Evolutionary conservation across 2,113 vertebrate species (phyloP).

Genomic region (Nansenia antarctica): DNA sequence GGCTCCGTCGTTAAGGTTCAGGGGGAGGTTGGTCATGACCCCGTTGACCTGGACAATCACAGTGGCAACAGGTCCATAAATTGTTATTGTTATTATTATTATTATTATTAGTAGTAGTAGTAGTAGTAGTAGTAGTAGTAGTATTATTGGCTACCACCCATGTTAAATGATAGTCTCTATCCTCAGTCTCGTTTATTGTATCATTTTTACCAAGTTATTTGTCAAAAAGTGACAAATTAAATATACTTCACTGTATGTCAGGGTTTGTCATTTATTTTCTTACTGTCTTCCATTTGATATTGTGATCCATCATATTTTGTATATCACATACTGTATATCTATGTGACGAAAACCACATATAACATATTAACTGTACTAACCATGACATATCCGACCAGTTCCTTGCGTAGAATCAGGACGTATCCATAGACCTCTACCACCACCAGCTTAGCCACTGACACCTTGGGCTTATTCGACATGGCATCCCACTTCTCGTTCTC

Average conservation of each 20-base stretch:
- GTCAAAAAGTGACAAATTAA: background rate
- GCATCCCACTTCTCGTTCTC: conserved; percentile 56
- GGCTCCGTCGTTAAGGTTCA: conserved; percentile 23
- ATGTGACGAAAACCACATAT: background rate
- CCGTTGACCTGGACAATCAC: conserved; percentile 53
- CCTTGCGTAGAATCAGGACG: conserved; percentile 36
- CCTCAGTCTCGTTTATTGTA: no score
- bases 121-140: no score
- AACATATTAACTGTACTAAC: conserved; percentile 5
- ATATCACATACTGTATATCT: no score
- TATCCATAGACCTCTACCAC: conserved; percentile 40
- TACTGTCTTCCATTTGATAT: background rate
- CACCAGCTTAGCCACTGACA: conserved; percentile 45
- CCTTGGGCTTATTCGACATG: conserved; percentile 5
- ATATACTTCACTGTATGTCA: no score
- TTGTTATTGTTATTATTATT: background rate
- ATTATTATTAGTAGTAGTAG: no score
- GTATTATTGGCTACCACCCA: no score
- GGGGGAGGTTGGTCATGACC: conserved; percentile 16
- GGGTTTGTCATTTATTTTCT: background rate
- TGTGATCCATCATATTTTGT: background rate
- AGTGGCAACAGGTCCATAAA: background rate
- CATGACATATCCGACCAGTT: conserved; percentile 33
- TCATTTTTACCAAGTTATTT: no score
- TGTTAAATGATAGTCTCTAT: no score